These are phyloP conservation scores for Molossus alvarezi DNA, from an alignment of 2,797 vertebrate species.

Conservation along the genomic window DNA sequence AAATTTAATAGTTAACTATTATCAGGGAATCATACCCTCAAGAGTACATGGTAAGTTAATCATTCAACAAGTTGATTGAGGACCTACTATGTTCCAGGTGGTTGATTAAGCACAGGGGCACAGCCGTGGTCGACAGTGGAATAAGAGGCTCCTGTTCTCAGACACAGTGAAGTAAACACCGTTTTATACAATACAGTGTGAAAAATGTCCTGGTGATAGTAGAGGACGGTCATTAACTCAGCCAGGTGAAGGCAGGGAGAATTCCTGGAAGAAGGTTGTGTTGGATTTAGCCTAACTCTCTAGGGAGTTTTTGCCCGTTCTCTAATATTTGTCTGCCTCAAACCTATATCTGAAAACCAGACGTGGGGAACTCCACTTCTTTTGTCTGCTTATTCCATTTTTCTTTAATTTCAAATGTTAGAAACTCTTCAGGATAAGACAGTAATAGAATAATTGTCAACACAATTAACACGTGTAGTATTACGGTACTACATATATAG, in stretches of 20 bases:
- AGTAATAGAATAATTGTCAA: constrained; percentile 22
- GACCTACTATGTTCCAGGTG: neutral
- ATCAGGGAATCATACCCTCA: neutral
- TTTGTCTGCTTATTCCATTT: neutral
- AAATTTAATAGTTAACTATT: neutral
- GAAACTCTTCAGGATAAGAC: neutral
- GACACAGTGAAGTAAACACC: neutral
- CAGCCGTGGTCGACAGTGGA: neutral
- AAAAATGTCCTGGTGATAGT: too few relatives aligned
- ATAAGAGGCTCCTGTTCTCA: neutral
- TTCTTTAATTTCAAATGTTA: constrained; percentile 20
- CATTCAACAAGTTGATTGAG: neutral
- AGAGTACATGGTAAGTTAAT: neutral
- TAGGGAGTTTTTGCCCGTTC: neutral
- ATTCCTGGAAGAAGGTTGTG: neutral
- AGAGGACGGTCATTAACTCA: neutral
- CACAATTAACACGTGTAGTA: neutral
- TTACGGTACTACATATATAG: neutral
- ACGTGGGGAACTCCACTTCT: neutral
- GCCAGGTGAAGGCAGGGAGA: neutral
- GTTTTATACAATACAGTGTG: neutral
- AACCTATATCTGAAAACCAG: neutral
- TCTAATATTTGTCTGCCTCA: neutral
- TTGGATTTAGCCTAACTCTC: neutral
- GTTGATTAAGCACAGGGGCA: neutral